Evolutionary conservation across 2,113 vertebrate genomes (phyloP), one percentile per base, ranked within the genome.

Genomic region (Rhinogobius similis): DNA sequence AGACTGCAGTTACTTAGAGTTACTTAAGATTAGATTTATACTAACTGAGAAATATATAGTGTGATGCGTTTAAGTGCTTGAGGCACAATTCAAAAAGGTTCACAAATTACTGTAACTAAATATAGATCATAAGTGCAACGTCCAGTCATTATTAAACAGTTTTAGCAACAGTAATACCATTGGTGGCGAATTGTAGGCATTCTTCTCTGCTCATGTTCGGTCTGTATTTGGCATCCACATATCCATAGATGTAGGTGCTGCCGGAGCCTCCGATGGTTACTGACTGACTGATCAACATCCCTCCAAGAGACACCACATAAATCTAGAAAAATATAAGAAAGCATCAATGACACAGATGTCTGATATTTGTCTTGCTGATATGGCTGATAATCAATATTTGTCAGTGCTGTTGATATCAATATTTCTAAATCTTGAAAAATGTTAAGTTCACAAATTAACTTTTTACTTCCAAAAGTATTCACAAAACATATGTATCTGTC

Each of bases 251-350:
- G 61, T 85, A 93, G 0, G 92, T 92, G 74, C 93, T 93, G 21
- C 93, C 93, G 0, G 93, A 94, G 24, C 93, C 93, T 0, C 75
- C 93, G 1, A 94, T 90, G n/a, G 91, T 90, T 18, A 92, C 91
- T 0, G 70, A 79, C 78, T 93, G 92, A 27, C 61, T 59, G 23
- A 92, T 2, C 3, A 94, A 55, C 92, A 93, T 93, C 38, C 93
- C 93, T 0, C 93, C 92, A 0, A 94, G 77, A 72, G 93, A 74
- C 58, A 92, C 92, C 0, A 88, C 84, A 12, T 90, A 94, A 27
- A 94, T 91, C 93, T 92, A 76, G 0, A 67, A 20, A 29, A 38
- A 9, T n/a, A n/a, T n/a, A n/a, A n/a, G n/a, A n/a, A n/a, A n/a
- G n/a, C n/a, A n/a, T n/a, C n/a, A n/a, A n/a, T 16, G 14, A 44